Base-by-base conservation (phyloP, 2,888 invertebrate species). In the Ctenicera cuprea region DNA sequence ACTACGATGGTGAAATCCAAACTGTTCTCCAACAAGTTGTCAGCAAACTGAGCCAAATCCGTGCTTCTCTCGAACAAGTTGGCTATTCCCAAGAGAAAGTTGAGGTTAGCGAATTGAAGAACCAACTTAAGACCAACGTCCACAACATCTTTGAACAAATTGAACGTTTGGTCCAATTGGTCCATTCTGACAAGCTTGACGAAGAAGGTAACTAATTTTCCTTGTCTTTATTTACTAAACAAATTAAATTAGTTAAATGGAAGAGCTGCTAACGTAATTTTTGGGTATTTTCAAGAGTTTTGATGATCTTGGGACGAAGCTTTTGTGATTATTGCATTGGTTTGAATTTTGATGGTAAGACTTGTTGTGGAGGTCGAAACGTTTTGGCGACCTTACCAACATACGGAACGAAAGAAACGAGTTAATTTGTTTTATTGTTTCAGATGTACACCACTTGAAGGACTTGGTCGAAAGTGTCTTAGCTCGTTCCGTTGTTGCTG, bases 121-220 rank as follows among this genome's bases (percentile, higher is more conserved):
- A 30, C 54, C 4, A 54, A 8, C 30, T 54, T 11, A 54, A 11
- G 8, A 54, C n/a, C 8, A 5, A 54, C 7, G 14, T 54, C 14
- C n/a, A 54, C 14, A 54, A 33, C 14, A 14, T 54, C 14, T 12
- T 7, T 14, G 26, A 14, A 3, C 54, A 54, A 54, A 30, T 54
- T 26, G 54, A 54, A 30, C 12, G 54, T 8, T 54, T 54, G 30
- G 14, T 54, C 5, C 54, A 54, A 30, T 0, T 30, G n/a, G 54
- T n/a, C 5, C 30, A 54, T 16, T 18, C 18, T 7, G 45, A 45
- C 8, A 16, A 16, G 4, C 1, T 45, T 45, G 18, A 16, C 18
- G 45, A 45, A 7, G 4, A 45, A 45, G 45, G 45, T 45, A 45
- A 26, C 3, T 26, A 5, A 26, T 3, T 11, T 9, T n/a, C 7